A percentile compares a stretch with the other conserved stretches of the same genome.
Evolutionary conservation across 2,113 vertebrate genomes (phyloP).

Genomic region (Numenius arquata): DNA sequence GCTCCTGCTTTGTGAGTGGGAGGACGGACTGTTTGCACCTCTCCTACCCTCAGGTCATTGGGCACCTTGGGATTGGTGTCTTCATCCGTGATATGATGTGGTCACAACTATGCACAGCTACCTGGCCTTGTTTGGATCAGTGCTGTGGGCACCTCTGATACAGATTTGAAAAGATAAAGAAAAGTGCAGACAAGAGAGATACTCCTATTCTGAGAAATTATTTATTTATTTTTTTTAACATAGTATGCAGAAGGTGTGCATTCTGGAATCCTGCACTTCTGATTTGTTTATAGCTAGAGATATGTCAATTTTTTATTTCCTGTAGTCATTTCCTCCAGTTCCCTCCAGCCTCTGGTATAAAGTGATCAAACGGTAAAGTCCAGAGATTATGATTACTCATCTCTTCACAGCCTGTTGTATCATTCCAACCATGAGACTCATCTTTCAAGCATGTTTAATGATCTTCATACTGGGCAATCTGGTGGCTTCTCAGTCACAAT

Average conservation of each 20-base stretch:
- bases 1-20: background rate
- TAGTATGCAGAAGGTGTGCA: background rate
- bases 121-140: background rate
- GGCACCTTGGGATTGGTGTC: background rate
- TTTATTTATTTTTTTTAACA: background rate
- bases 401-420: background rate
- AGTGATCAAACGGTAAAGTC: background rate
- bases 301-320: conserved; percentile 32
- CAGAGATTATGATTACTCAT: background rate
- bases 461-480: background rate
- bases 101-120: background rate
- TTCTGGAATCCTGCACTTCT: background rate
- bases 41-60: background rate
- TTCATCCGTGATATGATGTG: background rate
- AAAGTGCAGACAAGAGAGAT: background rate
- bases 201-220: background rate
- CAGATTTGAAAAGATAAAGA: background rate
- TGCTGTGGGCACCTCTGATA: background rate
- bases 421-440: conserved; percentile 25
- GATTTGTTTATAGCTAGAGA: background rate
- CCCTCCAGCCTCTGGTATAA: background rate
- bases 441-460: background rate
- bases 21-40: background rate
- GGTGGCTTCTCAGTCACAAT: background rate
- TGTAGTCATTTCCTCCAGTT: conserved; percentile 64